phyloP scores from a whole-genome alignment of 2,113 vertebrate species.

The Spizaetus ornatus region DNA sequence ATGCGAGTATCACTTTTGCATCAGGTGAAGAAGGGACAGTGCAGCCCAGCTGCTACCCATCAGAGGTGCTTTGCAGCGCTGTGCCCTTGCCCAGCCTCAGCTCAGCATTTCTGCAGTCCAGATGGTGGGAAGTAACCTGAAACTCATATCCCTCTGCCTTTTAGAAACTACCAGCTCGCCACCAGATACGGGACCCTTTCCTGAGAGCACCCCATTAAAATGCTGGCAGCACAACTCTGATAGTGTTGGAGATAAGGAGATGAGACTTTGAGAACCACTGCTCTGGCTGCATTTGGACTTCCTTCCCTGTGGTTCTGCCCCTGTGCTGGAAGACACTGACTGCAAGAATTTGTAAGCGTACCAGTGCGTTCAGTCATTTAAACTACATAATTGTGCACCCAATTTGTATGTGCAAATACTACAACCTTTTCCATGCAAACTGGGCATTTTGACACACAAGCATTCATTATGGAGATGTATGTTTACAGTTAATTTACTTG shows the following conservation, averaged over 20 bases:
- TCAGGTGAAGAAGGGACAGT: background rate
- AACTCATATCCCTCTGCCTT: background rate
- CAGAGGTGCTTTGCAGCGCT: background rate
- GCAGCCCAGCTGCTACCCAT: background rate
- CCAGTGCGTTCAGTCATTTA: background rate
- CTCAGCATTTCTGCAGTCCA: background rate
- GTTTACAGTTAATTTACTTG: background rate
- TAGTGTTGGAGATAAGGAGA: background rate
- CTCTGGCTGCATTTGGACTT: background rate
- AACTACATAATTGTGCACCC: background rate
- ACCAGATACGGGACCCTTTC: background rate
- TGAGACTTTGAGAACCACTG: background rate
- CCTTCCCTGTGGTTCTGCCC: background rate
- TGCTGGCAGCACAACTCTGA: background rate
- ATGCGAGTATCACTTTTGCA: background rate
- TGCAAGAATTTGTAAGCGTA: background rate
- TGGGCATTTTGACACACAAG: background rate
- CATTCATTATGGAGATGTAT: background rate
- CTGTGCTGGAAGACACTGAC: background rate
- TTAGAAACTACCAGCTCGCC: background rate
- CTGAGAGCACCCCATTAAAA: background rate
- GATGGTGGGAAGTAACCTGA: slow-evolving; percentile 40
- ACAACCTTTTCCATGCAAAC: background rate
- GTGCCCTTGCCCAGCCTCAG: background rate
- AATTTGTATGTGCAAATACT: background rate